A percentile compares a stretch with the other conserved stretches of the same genome.
Evolutionary conservation across 1,140 invertebrate species (phyloP).

Genomic region (Dysdera silvatica): DNA sequence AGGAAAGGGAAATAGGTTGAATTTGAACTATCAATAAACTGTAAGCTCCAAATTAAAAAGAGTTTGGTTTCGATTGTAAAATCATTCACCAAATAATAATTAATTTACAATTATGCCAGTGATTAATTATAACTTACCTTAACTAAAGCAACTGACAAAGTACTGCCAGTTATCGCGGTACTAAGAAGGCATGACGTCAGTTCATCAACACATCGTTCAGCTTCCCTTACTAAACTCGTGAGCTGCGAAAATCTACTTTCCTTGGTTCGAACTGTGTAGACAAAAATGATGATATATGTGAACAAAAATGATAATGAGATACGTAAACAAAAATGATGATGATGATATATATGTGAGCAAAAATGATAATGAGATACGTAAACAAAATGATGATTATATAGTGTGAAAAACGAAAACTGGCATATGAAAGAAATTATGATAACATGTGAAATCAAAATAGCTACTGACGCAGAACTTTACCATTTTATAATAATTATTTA

Average conservation of each 20-base stretch:
- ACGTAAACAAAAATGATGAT: too few relatives aligned
- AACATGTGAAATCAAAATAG: too few relatives aligned
- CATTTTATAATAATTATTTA: background rate
- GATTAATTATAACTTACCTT: too few relatives aligned
- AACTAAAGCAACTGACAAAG: slow-evolving; percentile 25
- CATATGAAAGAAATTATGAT: too few relatives aligned
- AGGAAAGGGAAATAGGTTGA: too few relatives aligned
- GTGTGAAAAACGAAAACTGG: too few relatives aligned
- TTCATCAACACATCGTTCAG: slow-evolving; percentile 52
- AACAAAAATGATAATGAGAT: background rate
- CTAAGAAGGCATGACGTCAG: slow-evolving; percentile 36
- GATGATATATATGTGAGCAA: background rate
- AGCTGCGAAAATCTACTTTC: slow-evolving; percentile 44
- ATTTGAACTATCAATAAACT: too few relatives aligned
- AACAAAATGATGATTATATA: too few relatives aligned
- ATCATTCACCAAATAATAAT: too few relatives aligned
- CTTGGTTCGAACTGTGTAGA: slow-evolving; percentile 36
- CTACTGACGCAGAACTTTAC: slow-evolving; percentile 2
- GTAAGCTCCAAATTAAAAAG: too few relatives aligned
- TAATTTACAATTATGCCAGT: too few relatives aligned
- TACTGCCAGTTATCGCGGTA: slow-evolving; percentile 16
- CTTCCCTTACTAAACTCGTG: slow-evolving; percentile 65
- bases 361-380: background rate
- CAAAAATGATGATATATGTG: background rate
- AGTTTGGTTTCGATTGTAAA: too few relatives aligned